These are phyloP conservation scores for Sander vitreus DNA, from an alignment of 2,113 vertebrate species.

Conservation along the genomic window DNA sequence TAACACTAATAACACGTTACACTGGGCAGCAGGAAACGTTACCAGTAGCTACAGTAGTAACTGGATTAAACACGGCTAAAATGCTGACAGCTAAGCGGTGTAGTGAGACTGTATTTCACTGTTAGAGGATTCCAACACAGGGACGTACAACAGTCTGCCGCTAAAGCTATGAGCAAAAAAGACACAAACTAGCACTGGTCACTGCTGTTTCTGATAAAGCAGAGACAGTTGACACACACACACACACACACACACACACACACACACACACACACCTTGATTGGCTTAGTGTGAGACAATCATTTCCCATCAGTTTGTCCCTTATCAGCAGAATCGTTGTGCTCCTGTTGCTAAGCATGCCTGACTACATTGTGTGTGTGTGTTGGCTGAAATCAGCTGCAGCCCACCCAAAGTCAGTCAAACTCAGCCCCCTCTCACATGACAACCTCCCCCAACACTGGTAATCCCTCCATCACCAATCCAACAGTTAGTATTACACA, in stretches of 20 bases:
- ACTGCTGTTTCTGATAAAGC: neutral
- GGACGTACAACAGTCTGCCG: too few species aligned
- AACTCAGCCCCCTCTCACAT: slow-evolving; percentile 28
- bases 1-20: too few species aligned
- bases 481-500: slow-evolving; percentile 4
- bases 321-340: slow-evolving; percentile 73
- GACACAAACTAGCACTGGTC: too few species aligned
- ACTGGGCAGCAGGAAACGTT: too few species aligned
- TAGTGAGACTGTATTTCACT: too few species aligned
- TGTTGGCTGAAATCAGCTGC: slow-evolving; percentile 41
- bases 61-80: too few species aligned
- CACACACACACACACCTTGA: slow-evolving; percentile 47
- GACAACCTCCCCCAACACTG: slow-evolving; percentile 10
- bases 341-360: slow-evolving; percentile 59
- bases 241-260: slow-evolving; percentile 35
- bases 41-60: too few species aligned
- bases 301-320: slow-evolving; percentile 46
- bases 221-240: slow-evolving; percentile 9
- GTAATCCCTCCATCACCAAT: slow-evolving; percentile 39
- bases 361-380: slow-evolving; percentile 1
- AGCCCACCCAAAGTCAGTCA: slow-evolving; percentile 63
- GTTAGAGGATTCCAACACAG: too few species aligned
- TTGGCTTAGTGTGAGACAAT: slow-evolving; percentile 47
- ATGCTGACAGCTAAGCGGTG: too few species aligned
- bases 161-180: too few species aligned